Base-by-base conservation (phyloP, 2,797 vertebrate genomes). In the Malacoraja senta region DNA sequence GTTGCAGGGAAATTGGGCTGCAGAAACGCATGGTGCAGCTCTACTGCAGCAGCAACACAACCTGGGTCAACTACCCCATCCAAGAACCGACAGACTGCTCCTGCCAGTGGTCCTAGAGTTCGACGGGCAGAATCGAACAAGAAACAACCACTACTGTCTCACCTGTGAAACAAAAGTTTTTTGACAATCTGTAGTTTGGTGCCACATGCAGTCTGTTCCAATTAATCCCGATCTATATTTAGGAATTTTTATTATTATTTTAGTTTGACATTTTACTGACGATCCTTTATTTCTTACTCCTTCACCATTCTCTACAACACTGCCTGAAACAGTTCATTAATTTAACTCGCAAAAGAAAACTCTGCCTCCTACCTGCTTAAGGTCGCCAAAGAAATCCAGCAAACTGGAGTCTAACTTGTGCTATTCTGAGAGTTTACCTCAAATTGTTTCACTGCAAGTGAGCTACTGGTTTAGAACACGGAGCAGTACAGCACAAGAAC, bases 31-130 rank as follows among this genome's bases (percentile, higher is more conserved):
- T 97, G 0, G 98, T 99, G 94, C 98, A 98, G 94, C 96, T 99
- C 93, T 99, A 98, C 95, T 99, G 99, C 95, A 98, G 97, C 93
- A 95, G 98, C 94, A 99, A 99, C 77, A 96, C 98, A 19, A 98
- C 98, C 93, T 99, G 99, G 99, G 98, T 99, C 95, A 98, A 96
- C 96, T 99, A 99, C 94, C 96, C 95, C 38, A 97, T 99, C 94
- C 98, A 99, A 95, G 99, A 99, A 95, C 98, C 99, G 94, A 99
- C 98, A 0, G 98, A 99, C 95, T 99, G 99, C 94, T 98, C 98
- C 95, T 99, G 98, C 95, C 98, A 99, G 93, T 99, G 98, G 98
- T 99, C 98, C 94, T 99, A 95, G 77, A 80, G 38, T 35, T 24
- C 21, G 91, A 93, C 19, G 12, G 91, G 76, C 10, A 63, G 26